These are phyloP conservation scores for Acleris sparsana DNA, from an alignment of 2,888 invertebrate genomes.

Conservation along the genomic window DNA sequence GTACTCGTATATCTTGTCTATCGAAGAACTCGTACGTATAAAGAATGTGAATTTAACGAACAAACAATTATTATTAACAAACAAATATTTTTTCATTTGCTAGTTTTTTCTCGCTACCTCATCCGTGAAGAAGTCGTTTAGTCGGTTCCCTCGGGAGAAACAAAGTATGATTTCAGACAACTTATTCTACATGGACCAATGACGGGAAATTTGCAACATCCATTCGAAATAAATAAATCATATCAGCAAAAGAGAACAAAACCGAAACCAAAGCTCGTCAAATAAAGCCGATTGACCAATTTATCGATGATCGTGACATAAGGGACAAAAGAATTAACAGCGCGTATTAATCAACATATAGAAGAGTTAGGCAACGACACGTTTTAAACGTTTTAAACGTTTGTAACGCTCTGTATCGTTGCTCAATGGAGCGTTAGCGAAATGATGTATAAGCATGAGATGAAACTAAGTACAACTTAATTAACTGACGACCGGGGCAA, in stretches of 20 bases:
- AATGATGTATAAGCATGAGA: no score
- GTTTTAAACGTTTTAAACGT: slow-evolving; percentile 1
- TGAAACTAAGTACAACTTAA: no score
- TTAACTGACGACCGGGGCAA: no score
- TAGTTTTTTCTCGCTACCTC: no score
- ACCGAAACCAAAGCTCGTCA: not conserved
- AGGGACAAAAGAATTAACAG: slow-evolving; percentile 11
- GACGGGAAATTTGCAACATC: not conserved
- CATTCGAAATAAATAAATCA: not conserved
- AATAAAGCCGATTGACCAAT: slow-evolving; percentile 4
- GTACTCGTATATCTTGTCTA: no score
- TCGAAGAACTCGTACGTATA: no score
- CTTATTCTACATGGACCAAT: not conserved
- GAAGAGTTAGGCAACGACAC: slow-evolving; percentile 4
- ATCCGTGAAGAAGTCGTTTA: no score
- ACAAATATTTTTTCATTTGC: no score
- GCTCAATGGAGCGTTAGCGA: not conserved
- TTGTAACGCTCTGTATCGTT: slow-evolving; percentile 8
- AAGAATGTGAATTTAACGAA: no score
- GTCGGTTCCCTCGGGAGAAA: no score
- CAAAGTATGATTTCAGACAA: no score
- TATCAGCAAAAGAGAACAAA: not conserved
- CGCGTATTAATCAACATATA: slow-evolving; percentile 13
- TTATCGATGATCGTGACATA: slow-evolving; percentile 26
- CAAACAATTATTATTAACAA: no score